Evolutionary conservation across 1,140 invertebrate genomes (phyloP), one percentile per base, ranked within the genome.

Genomic region (Anastatus disparis): DNA sequence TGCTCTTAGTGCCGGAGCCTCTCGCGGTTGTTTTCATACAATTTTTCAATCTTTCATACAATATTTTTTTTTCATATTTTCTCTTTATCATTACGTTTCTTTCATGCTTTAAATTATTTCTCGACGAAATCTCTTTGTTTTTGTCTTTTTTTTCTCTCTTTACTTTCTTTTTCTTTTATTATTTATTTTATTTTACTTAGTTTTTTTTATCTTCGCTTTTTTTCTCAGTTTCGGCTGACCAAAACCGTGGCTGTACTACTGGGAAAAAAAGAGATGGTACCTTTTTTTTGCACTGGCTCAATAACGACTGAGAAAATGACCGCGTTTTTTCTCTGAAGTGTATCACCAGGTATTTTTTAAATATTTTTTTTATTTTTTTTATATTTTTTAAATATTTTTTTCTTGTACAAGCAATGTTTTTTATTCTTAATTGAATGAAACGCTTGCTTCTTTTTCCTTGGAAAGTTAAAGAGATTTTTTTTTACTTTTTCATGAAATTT

Each of bases 251-350:
- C 65, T 65, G 22, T 38, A 52, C 42, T 35, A 58, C 38, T 68
- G 59, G 12, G 44, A 62, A 17, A 3, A 50, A 50, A 10, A 20
- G 10, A 63, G 29, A 35, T 3, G 27, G 44, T 20, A 22, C 44
- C 27, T 31, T 22, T 63, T 46, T 12, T 29, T 27, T 62, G 26
- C 53, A 31, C 73, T 81, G 79, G 77, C 75, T 81, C 76, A 80
- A 83, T 80, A 81, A 81, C 81, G 75, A 82, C 81, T 63, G 78
- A 83, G 82, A 81, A 82, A 83, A 84, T 79, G 81, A 83, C 81
- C 83, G 82, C 83, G 79, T 79, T 84, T 84, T 84, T 79, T 75
- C 72, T 83, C 79, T 71, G 83, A 83, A 81, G 80, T 82, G 67
- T 83, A 8, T 67, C 68, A 52, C 77, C 81, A 79, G 67, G n/a